A percentile compares a stretch with the other conserved stretches of the same genome.
Evolutionary conservation across 1,140 invertebrate genomes (phyloP).

Genomic region (Drosophila kurseongensis): DNA sequence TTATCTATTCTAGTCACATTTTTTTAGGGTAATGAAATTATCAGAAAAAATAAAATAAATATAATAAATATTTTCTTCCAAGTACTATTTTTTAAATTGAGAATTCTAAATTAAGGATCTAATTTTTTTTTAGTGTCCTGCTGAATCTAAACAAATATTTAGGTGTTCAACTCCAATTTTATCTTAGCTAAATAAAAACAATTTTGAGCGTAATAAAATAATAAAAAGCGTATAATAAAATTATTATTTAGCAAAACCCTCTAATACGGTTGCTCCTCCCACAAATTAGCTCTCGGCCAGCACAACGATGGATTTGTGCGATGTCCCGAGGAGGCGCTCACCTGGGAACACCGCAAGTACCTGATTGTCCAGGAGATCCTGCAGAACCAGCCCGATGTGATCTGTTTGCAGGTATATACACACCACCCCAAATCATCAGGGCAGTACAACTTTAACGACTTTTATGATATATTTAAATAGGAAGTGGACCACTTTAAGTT

Average conservation of each 20-base stretch:
- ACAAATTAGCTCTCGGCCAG: slow-evolving; percentile 88
- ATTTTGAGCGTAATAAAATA: too few relatives aligned
- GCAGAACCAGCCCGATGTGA: slow-evolving; percentile 88
- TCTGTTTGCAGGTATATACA: slow-evolving; percentile 88
- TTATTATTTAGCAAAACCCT: too few relatives aligned
- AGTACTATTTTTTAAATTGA: too few relatives aligned
- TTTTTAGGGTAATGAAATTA: not conserved
- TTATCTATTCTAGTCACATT: not conserved
- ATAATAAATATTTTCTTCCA: too few relatives aligned
- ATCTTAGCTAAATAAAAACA: too few relatives aligned
- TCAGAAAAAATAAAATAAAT: too few relatives aligned
- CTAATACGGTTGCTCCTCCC: not conserved
- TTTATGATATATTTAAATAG: slow-evolving; percentile 73
- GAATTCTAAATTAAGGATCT: too few relatives aligned
- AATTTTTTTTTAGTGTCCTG: too few relatives aligned
- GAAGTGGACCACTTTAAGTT: slow-evolving; percentile 92
- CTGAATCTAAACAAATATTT: too few relatives aligned
- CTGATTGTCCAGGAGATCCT: slow-evolving; percentile 91
- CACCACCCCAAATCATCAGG: not conserved
- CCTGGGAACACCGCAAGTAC: slow-evolving; percentile 89
- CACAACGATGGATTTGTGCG: slow-evolving; percentile 90
- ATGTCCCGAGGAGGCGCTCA: slow-evolving; percentile 89
- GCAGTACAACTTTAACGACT: slow-evolving; percentile 58
- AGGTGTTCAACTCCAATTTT: too few relatives aligned
- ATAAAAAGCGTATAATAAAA: too few relatives aligned